Percentiles rank a stretch among this genome's conserved stretches.
phyloP scores from a whole-genome alignment of 2,888 invertebrate species.

The Oscheius sp. region DNA sequence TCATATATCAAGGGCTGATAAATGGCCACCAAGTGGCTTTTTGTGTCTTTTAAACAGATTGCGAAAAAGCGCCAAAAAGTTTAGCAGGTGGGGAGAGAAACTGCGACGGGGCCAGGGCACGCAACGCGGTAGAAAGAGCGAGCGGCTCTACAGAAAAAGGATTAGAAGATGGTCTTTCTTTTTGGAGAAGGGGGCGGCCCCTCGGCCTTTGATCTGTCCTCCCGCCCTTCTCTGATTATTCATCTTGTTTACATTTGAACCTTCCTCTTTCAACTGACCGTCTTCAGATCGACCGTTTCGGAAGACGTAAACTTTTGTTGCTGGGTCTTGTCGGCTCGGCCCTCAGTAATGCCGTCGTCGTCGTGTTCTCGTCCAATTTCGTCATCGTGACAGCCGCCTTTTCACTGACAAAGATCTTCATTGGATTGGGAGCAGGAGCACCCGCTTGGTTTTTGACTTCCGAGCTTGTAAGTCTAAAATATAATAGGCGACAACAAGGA shows the following conservation, averaged over 20 bases:
- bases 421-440: constrained; percentile 70
- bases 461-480: constrained; percentile 56
- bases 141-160: not conserved
- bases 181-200: not conserved
- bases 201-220: no score
- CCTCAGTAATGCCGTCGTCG: constrained; percentile 61
- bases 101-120: no score
- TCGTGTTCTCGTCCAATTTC: constrained; percentile 52
- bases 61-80: not conserved
- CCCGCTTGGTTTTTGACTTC: constrained; percentile 73
- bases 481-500: not conserved
- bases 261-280: no score
- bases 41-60: not conserved
- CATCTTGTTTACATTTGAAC: not conserved
- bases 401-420: constrained; percentile 57
- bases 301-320: constrained; percentile 63
- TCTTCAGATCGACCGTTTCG: constrained; percentile 67
- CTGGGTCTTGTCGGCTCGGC: constrained; percentile 66
- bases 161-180: constrained; percentile 9
- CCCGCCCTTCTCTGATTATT: not conserved
- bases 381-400: constrained; percentile 50
- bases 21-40: constrained; percentile 7
- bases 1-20: constrained; percentile 20
- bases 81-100: no score
- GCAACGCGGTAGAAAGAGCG: no score